A percentile compares a stretch with the other conserved stretches of the same genome.
Evolutionary conservation across 2,797 vertebrate species (phyloP).

Genomic region (Loris lydekkerianus): DNA sequence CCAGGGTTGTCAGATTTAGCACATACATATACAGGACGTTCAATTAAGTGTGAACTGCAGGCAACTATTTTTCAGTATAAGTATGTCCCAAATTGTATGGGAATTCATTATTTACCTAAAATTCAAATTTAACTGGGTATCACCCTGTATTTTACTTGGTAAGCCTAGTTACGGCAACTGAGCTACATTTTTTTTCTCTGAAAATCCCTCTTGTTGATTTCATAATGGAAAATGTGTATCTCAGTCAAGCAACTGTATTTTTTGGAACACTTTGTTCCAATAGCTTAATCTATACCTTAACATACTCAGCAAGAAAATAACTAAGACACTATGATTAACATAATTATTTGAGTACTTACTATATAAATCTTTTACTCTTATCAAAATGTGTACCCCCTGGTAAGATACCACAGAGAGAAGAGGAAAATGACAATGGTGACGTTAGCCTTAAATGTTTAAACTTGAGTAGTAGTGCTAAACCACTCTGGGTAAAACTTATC

Average conservation of each 20-base stretch:
- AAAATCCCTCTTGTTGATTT: background rate
- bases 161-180: background rate
- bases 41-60: slow-evolving; percentile 21
- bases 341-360: background rate
- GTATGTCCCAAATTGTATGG: background rate
- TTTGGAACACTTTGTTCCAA: background rate
- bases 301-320: slow-evolving; percentile 35
- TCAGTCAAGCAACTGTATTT: slow-evolving; percentile 13
- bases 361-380: background rate
- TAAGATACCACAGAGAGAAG: background rate
- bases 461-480: background rate
- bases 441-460: background rate
- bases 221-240: background rate
- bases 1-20: background rate
- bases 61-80: background rate
- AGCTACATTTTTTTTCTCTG: slow-evolving; percentile 3
- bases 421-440: background rate
- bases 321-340: background rate
- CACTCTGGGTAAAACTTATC: background rate
- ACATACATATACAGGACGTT: background rate
- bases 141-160: slow-evolving; percentile 20
- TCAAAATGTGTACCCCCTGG: background rate
- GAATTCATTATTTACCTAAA: background rate
- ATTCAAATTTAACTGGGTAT: slow-evolving; percentile 16
- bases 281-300: background rate